Conservation (phyloP, 1,140 invertebrate species). For the Trichogramma pretiosum region DNA sequence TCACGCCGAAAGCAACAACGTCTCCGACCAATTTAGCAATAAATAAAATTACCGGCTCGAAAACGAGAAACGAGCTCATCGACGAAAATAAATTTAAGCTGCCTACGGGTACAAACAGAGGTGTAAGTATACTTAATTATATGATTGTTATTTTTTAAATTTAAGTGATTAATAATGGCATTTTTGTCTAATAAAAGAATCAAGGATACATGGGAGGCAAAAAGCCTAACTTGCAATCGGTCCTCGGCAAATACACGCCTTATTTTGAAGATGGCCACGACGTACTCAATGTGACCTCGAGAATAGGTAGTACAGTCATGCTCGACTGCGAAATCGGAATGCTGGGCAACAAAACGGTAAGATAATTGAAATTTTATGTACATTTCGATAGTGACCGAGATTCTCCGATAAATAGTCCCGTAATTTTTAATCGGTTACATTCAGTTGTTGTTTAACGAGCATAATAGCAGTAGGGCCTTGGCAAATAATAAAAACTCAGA, state of each 20-base stretch:
- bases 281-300: constrained; percentile 44
- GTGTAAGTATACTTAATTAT: too few species aligned
- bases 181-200: too few species aligned
- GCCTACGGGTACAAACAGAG: too few species aligned
- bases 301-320: constrained; percentile 45
- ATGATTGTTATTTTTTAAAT: too few species aligned
- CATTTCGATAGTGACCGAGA: neutral
- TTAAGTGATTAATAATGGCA: too few species aligned
- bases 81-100: too few species aligned
- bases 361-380: constrained; percentile 9
- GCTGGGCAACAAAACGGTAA: constrained; percentile 48
- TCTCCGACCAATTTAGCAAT: constrained; percentile 1
- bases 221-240: constrained; percentile 38
- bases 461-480: neutral
- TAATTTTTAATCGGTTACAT: neutral
- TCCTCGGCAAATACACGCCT: constrained; percentile 54
- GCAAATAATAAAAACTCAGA: neutral
- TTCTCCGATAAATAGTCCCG: neutral
- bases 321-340: constrained; percentile 49
- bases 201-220: constrained; percentile 20
- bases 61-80: constrained; percentile 20
- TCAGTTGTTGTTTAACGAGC: neutral
- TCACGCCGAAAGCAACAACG: neutral
- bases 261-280: constrained; percentile 65
- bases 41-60: constrained; percentile 3